A percentile compares a stretch with the other conserved stretches of the same genome.
Conservation (phyloP, 2,888 invertebrate genomes). For the Drosophila cognata region DNA sequence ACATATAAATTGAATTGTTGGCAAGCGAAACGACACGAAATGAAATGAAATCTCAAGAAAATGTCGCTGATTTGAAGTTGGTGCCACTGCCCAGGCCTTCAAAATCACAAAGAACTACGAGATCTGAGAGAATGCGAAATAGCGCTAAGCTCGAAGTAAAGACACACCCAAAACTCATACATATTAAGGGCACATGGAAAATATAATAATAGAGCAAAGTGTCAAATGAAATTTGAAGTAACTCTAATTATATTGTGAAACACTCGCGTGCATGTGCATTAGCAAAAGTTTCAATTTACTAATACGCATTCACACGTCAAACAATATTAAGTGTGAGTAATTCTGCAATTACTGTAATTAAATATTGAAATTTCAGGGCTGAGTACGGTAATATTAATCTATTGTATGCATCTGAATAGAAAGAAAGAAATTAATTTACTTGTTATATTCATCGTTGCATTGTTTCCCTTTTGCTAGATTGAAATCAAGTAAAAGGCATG, state of each 20-base stretch:
- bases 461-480: neutral
- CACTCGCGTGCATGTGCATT: neutral
- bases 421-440: neutral
- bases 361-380: neutral
- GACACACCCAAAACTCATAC: neutral
- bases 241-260: slow-evolving; percentile 36
- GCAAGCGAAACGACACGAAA: slow-evolving; percentile 72
- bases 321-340: slow-evolving; percentile 11
- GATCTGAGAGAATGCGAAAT: slow-evolving; percentile 20
- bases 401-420: neutral
- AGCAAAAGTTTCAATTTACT: slow-evolving; percentile 9
- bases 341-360: slow-evolving; percentile 12
- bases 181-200: slow-evolving; percentile 11
- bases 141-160: neutral
- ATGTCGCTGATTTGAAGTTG: slow-evolving; percentile 62
- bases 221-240: slow-evolving; percentile 52
- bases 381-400: slow-evolving; percentile 2
- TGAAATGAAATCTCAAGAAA: slow-evolving; percentile 72
- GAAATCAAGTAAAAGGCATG: neutral
- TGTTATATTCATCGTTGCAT: neutral
- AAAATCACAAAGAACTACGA: slow-evolving; percentile 2
- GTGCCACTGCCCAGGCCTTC: slow-evolving; percentile 19
- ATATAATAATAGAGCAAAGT: slow-evolving; percentile 40
- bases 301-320: slow-evolving; percentile 33
- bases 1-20: slow-evolving; percentile 78